phyloP scores from a whole-genome alignment of 1,140 invertebrate species.

The Drosophila lini region DNA sequence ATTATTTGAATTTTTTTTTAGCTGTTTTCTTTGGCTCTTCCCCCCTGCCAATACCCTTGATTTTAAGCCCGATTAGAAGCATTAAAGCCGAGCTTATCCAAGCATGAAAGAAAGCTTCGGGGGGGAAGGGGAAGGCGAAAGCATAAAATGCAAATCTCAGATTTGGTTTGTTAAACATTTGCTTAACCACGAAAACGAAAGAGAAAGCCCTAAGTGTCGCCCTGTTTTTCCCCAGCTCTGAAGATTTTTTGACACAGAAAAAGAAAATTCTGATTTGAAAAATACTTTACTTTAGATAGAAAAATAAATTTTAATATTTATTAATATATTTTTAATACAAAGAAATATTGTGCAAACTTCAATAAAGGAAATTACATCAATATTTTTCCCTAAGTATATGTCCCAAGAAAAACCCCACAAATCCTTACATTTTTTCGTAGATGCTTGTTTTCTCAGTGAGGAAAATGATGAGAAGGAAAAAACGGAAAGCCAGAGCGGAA shows the following conservation, averaged over 20 bases:
- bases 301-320: no score
- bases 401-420: background rate
- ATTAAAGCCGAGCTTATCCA: conserved; percentile 72
- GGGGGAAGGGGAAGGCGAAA: conserved; percentile 30
- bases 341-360: fast-evolving
- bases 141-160: conserved; percentile 80
- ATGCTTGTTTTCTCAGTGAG: conserved; percentile 3
- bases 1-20: conserved; percentile 39
- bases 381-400: background rate
- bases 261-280: background rate
- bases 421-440: background rate
- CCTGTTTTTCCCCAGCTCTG: background rate
- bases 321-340: no score
- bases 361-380: no score
- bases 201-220: conserved; percentile 47
- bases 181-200: conserved; percentile 78
- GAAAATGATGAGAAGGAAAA: conserved; percentile 32
- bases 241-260: background rate
- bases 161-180: conserved; percentile 82
- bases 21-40: background rate
- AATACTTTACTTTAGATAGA: background rate
- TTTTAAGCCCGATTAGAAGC: conserved; percentile 76
- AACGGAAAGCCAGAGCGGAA: conserved; percentile 31
- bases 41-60: conserved; percentile 43
- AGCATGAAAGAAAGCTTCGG: conserved; percentile 43